Evolutionary conservation across 2,797 vertebrate species (phyloP).

Genomic region (Phrynocephalus forsythii): DNA sequence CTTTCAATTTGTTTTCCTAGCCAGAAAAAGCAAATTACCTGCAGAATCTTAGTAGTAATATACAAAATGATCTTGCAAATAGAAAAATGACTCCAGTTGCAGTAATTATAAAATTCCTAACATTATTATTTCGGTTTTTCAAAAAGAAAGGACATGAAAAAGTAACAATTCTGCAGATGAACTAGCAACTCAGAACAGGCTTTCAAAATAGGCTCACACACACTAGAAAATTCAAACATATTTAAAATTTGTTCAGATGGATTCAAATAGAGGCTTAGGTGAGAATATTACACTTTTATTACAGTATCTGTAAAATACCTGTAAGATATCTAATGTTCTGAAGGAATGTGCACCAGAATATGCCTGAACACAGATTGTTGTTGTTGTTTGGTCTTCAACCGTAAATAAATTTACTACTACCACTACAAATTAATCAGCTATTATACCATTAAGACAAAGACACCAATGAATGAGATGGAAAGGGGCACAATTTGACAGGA

Average conservation of each 20-base stretch:
- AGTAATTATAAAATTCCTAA: too few relatives aligned
- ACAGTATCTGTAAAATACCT: neutral
- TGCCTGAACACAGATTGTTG: neutral
- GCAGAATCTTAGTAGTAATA: slow-evolving; percentile 25
- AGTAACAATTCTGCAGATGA: neutral
- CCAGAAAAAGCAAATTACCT: slow-evolving; percentile 34
- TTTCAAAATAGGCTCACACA: neutral
- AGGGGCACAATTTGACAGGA: neutral
- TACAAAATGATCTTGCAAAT: neutral
- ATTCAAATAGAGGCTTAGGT: neutral
- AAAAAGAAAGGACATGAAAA: neutral
- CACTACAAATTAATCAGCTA: neutral
- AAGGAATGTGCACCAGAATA: neutral
- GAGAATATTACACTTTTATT: neutral
- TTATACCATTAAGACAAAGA: neutral
- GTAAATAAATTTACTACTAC: too few relatives aligned
- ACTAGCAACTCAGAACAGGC: neutral
- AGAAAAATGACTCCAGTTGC: slow-evolving; percentile 2
- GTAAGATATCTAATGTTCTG: slow-evolving; percentile 3
- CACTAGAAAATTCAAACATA: neutral
- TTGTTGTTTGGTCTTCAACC: too few relatives aligned
- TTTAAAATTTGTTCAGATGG: neutral
- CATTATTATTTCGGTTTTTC: neutral
- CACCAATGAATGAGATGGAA: neutral
- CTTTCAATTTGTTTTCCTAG: slow-evolving; percentile 36